Percentiles rank a stretch among this genome's conserved stretches.
Conservation (phyloP, 37 sponge, comb jelly and placozoan species). For the Amphimedon queenslandica region DNA sequence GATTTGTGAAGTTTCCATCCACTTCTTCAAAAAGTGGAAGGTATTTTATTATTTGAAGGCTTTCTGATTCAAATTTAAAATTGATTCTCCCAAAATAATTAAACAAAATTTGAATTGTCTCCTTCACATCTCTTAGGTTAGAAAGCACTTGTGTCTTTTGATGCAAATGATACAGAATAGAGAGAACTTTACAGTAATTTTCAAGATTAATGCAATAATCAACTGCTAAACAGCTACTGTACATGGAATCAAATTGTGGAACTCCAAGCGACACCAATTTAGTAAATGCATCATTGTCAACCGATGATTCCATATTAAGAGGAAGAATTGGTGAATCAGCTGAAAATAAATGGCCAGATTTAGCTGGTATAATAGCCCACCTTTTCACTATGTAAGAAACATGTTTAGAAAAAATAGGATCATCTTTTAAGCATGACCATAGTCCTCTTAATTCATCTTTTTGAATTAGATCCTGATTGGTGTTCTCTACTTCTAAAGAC, state of each 20-base stretch:
- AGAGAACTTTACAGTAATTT: background rate
- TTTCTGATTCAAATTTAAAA: background rate
- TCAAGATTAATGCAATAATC: background rate
- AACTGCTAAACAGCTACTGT: background rate
- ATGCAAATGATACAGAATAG: background rate
- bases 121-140: background rate
- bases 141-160: background rate
- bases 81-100: slow-evolving; percentile 21
- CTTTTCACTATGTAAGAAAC: background rate
- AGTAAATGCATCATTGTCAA: background rate
- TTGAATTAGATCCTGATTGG: too few relatives aligned
- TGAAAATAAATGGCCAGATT: slow-evolving; percentile 6
- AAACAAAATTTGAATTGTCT: background rate
- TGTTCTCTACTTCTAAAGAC: too few relatives aligned
- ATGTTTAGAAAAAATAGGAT: slow-evolving; percentile 7
- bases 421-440: slow-evolving; percentile 22
- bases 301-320: background rate
- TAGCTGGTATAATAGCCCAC: slow-evolving; percentile 38
- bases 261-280: background rate
- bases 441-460: background rate
- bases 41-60: background rate
- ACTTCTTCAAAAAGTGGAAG: slow-evolving; percentile 45
- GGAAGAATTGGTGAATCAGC: background rate
- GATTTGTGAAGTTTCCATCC: slow-evolving; percentile 3
- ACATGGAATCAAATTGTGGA: background rate